Evolutionary conservation across 2,888 invertebrate genomes (phyloP).

Genomic region (Lasius fuliginosus): DNA sequence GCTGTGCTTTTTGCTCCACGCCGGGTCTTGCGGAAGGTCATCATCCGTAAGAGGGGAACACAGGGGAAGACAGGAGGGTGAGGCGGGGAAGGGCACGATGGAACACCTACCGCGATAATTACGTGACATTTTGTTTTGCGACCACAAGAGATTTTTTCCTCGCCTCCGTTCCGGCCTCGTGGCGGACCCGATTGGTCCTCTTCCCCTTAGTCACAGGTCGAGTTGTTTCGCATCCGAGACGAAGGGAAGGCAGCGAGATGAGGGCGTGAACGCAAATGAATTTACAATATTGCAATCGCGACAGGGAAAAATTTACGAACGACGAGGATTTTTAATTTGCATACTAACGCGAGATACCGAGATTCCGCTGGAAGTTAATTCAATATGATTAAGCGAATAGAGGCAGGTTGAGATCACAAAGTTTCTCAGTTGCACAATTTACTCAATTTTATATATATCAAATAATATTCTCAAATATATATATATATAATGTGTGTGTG

Average conservation of each 20-base stretch:
- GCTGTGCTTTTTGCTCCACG: constrained; percentile 67
- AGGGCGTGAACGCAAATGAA: constrained; percentile 43
- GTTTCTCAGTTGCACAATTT: not conserved
- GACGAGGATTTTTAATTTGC: constrained; percentile 29
- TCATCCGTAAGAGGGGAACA: constrained; percentile 32
- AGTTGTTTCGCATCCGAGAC: constrained; percentile 56
- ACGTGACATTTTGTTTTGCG: constrained; percentile 83
- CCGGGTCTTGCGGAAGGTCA: constrained; percentile 40
- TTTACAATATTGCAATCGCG: constrained; percentile 43
- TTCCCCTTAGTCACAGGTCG: constrained; percentile 20
- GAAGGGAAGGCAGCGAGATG: constrained; percentile 36
- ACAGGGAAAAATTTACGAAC: not conserved
- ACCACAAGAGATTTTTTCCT: constrained; percentile 78
- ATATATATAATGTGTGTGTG: not conserved
- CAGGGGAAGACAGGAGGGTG: constrained; percentile 35
- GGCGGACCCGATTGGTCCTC: constrained; percentile 31
- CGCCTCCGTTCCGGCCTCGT: constrained; percentile 71
- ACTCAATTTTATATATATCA: not conserved
- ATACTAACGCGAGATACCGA: constrained; percentile 9
- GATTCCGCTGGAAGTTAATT: constrained; percentile 9
- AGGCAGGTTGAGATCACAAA: not conserved
- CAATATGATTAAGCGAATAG: not conserved
- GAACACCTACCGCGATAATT: constrained; percentile 84
- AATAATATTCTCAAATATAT: not conserved
- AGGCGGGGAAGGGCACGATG: constrained; percentile 44